These are phyloP conservation scores for Ornithoptera alexandrae DNA, from an alignment of 2,888 invertebrate genomes.

Conservation along the genomic window DNA sequence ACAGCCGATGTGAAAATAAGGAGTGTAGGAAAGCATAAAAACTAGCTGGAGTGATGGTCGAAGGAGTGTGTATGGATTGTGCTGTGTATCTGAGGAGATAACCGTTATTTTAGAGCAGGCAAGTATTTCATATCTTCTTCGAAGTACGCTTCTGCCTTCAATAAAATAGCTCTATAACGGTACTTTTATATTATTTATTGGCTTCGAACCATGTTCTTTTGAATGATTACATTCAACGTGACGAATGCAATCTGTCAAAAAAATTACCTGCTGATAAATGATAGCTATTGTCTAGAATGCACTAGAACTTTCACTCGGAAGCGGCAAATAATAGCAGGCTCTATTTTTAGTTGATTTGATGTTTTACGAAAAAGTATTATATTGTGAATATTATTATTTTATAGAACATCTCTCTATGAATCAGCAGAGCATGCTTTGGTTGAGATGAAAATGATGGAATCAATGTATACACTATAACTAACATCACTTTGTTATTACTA, in stretches of 20 bases:
- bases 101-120: neutral
- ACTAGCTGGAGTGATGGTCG: constrained; percentile 7
- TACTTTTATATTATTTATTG: neutral
- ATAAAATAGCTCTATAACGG: neutral
- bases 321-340: neutral
- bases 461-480: no score
- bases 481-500: no score
- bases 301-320: neutral
- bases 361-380: neutral
- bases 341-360: neutral
- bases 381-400: neutral
- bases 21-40: constrained; percentile 9
- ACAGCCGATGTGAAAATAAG: neutral
- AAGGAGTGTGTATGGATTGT: neutral
- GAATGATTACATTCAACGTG: neutral
- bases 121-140: neutral
- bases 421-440: no score
- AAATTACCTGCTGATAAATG: neutral
- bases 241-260: constrained; percentile 5
- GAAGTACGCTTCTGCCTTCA: neutral
- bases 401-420: no score
- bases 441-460: no score
- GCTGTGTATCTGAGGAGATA: neutral
- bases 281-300: neutral
- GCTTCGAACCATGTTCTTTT: neutral